phyloP scores from a whole-genome alignment of 2,113 vertebrate genomes.

The Thinocorus orbignyianus region DNA sequence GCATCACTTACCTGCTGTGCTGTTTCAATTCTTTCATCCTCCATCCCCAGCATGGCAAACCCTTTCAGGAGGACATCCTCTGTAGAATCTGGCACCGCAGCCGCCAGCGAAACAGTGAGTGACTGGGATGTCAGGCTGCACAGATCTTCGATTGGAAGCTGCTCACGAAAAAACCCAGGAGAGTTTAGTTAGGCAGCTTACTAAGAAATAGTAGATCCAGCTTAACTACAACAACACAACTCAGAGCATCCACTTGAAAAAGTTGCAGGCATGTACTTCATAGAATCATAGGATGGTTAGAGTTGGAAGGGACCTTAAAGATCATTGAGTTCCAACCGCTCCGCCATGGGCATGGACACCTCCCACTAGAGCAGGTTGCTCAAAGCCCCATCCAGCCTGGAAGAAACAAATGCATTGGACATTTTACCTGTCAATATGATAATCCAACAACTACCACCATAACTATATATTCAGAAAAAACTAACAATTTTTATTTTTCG shows the following conservation, averaged over 20 bases:
- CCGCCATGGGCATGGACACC: too few species aligned
- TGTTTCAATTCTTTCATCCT: constrained; percentile 90
- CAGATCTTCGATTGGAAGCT: constrained; percentile 95
- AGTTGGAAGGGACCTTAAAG: too few species aligned
- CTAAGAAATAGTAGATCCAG: background rate
- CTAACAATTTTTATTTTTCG: background rate
- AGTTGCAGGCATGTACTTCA: background rate
- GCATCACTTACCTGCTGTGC: constrained; percentile 87
- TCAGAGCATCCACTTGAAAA: background rate
- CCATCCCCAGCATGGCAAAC: constrained; percentile 86
- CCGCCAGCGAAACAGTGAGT: constrained; percentile 73
- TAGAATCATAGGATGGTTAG: too few species aligned
- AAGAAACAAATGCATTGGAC: background rate
- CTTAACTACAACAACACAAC: background rate
- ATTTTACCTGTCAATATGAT: background rate
- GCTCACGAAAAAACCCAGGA: background rate
- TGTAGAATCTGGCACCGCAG: constrained; percentile 86
- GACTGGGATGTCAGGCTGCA: constrained; percentile 87
- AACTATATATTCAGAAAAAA: background rate
- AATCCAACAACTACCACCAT: background rate
- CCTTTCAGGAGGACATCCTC: constrained; percentile 90
- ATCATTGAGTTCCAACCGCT: too few species aligned
- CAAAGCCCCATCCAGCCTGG: too few species aligned
- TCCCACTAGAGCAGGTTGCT: too few species aligned
- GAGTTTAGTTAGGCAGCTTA: background rate